Base-by-base conservation (phyloP, 2,113 vertebrate genomes). In the Marmota flaviventris region DNA sequence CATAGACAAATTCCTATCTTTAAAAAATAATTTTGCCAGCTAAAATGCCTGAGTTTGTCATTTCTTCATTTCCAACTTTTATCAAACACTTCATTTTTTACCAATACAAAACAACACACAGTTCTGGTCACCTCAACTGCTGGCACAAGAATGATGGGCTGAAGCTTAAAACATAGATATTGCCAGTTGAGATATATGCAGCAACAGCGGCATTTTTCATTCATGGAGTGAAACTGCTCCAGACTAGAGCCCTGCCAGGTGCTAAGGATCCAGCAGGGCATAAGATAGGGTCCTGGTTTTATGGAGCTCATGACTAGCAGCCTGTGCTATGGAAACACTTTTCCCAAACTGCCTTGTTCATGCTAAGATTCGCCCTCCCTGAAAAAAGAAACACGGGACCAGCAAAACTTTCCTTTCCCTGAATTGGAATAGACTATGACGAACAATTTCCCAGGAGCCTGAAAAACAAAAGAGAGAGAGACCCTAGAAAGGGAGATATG, bases 81-180 rank as follows among this genome's bases (percentile, higher is more conserved):
- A 88, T 32, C 27, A 82, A 45, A 81, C 32, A 70, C 51, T 69
- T 39, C 37, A 14, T 25, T 95, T 85, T 95, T 93, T 61, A 25
- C 42, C 17, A n/a, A 27, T 22, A 65, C 27, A 45, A 75, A 86
- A 77, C 32, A 48, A 34, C 69, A 5, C 18, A 42, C 10, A 63
- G 29, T 84, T 58, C 17, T 89, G 53, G 27, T 73, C 53, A 4
- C 45, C 32, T 34, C 25, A 32, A 0, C 77, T 37, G 10, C 78
- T 56, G 25, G 63, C 27, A 61, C 5, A 14, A 53, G 58, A 39
- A 32, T 25, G 1, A 32, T 25, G 25, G 45, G 10, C 73, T 51
- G 79, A 53, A 13, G 61, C 45, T 32, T 45, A 75, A 90, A 65
- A 39, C 18, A 8, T 5, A 8, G 48, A 37, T 58, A 1, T 70